Percentiles rank a stretch among this genome's conserved stretches.
Evolutionary conservation across 2,797 vertebrate genomes (phyloP).

Genomic region (Anableps anableps): DNA sequence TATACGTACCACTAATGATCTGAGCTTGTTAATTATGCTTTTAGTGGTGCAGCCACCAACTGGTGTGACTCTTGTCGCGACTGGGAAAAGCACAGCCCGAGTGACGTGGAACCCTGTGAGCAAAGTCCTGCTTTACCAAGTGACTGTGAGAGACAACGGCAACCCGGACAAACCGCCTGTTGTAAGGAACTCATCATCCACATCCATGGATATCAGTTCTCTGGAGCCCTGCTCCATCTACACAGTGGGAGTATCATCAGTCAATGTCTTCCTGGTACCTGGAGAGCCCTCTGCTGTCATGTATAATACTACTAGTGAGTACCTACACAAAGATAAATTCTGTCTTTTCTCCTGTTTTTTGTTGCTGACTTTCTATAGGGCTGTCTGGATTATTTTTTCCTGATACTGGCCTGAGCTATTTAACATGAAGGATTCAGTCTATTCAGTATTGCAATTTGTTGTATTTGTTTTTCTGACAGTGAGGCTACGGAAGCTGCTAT

Average conservation of each 20-base stretch:
- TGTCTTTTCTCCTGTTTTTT: background rate
- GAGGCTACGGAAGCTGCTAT: too few species aligned
- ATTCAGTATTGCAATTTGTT: too few species aligned
- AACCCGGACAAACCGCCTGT: constrained; percentile 18
- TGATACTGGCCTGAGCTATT: too few species aligned
- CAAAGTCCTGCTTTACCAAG: constrained; percentile 79
- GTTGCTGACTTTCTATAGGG: background rate
- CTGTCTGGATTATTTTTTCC: background rate
- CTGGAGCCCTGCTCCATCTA: constrained; percentile 82
- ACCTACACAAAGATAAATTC: background rate
- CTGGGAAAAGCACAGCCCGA: constrained; percentile 55
- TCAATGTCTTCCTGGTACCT: constrained; percentile 74
- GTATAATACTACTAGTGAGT: constrained; percentile 79
- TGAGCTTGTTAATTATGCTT: constrained; percentile 24
- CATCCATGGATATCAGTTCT: constrained; percentile 55
- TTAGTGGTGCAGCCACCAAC: constrained; percentile 82
- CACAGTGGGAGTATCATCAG: constrained; percentile 79
- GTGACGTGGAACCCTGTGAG: constrained; percentile 70
- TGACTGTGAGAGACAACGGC: constrained; percentile 62
- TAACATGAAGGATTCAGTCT: too few species aligned
- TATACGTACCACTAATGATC: background rate
- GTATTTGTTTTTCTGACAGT: too few species aligned
- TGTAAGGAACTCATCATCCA: constrained; percentile 47
- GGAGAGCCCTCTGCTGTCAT: constrained; percentile 72
- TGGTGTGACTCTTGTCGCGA: constrained; percentile 38